These are phyloP conservation scores for Drosophila pseudoobscura DNA, from an alignment of 1,140 invertebrate genomes.

Conservation along the genomic window DNA sequence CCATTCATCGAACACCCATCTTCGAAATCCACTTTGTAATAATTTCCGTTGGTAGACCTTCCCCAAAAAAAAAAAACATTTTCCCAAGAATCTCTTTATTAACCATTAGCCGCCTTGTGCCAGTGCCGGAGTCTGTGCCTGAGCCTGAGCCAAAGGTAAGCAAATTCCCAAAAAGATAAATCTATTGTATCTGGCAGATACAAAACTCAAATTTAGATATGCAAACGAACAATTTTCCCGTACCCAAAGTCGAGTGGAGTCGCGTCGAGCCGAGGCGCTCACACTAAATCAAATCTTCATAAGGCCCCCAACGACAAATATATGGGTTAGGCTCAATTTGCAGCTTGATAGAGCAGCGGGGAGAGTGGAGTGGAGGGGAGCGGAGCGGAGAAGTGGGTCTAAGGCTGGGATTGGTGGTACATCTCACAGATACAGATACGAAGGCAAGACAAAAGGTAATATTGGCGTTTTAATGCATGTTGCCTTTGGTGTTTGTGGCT, in stretches of 20 bases:
- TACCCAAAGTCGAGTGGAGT: not conserved
- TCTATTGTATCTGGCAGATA: conserved; percentile 60
- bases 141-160: conserved; percentile 33
- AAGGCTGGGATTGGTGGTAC: conserved; percentile 29
- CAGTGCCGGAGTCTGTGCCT: not conserved
- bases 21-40: not conserved
- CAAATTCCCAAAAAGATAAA: conserved; percentile 54
- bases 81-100: conserved; percentile 45
- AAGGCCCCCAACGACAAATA: conserved; percentile 73
- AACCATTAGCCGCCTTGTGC: not conserved
- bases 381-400: conserved; percentile 7
- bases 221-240: conserved; percentile 63
- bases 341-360: conserved; percentile 12
- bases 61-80: not conserved
- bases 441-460: conserved; percentile 56
- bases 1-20: no score
- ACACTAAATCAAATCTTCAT: conserved; percentile 81
- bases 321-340: conserved; percentile 81
- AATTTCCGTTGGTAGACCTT: not conserved
- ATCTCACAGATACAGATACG: conserved; percentile 54
- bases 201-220: conserved; percentile 76
- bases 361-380: not conserved
- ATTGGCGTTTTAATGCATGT: conserved; percentile 65
- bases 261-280: conserved; percentile 23
- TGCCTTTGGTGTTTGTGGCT: conserved; percentile 68